Conservation (phyloP, 2,888 invertebrate genomes). For the Tethea ocularis region DNA sequence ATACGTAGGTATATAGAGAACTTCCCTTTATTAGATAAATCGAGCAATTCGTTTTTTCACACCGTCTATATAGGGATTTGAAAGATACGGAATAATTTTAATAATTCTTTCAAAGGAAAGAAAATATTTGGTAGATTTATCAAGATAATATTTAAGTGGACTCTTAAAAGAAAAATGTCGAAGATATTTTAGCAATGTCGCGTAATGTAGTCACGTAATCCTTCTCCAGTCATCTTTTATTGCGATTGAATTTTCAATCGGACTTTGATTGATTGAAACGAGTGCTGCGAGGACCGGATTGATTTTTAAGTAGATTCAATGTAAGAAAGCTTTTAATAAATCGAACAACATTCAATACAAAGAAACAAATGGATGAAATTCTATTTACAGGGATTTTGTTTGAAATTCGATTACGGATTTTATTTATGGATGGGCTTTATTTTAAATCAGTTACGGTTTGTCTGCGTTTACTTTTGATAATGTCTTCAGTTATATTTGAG, state of each 20-base stretch:
- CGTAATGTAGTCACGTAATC: conserved; percentile 74
- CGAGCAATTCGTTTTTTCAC: conserved; percentile 28
- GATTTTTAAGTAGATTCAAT: conserved; percentile 74
- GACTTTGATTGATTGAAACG: conserved; percentile 78
- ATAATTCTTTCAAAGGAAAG: background rate
- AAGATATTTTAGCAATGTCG: conserved; percentile 48
- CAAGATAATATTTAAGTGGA: background rate
- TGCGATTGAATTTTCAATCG: conserved; percentile 77
- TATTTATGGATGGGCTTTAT: conserved; percentile 35
- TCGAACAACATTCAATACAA: conserved; percentile 68
- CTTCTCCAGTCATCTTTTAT: conserved; percentile 72
- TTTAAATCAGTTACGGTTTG: conserved; percentile 33
- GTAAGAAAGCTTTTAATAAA: conserved; percentile 68
- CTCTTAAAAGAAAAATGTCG: background rate
- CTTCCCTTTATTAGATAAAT: conserved; percentile 35
- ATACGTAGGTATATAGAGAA: conserved; percentile 36
- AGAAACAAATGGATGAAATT: conserved; percentile 65
- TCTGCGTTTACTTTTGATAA: conserved; percentile 16
- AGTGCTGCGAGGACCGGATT: conserved; percentile 60
- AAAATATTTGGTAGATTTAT: conserved; percentile 4
- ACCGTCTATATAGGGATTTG: conserved; percentile 10
- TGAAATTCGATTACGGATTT: conserved; percentile 57
- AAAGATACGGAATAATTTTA: background rate
- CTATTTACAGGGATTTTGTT: conserved; percentile 62
- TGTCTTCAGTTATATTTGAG: no score